These are phyloP conservation scores for Chymomyza procnemis DNA, from an alignment of 2,888 invertebrate genomes.

Conservation along the genomic window DNA sequence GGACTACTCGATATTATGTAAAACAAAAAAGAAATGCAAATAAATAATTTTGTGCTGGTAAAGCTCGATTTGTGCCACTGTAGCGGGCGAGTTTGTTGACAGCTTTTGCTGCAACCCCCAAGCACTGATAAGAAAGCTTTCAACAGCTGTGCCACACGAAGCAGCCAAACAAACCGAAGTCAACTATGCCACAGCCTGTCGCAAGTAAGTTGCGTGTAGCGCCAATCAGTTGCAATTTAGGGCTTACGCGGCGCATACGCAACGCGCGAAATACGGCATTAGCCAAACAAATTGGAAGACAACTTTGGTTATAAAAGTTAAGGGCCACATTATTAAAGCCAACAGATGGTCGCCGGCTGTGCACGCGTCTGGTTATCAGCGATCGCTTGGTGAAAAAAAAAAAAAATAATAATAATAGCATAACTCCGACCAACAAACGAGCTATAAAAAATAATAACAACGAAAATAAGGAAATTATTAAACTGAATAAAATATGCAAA, in stretches of 20 bases:
- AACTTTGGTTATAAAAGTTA: constrained; percentile 51
- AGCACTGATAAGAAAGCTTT: constrained; percentile 62
- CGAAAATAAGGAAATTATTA: background rate
- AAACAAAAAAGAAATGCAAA: background rate
- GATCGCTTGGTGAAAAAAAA: constrained; percentile 32
- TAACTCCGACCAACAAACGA: constrained; percentile 21
- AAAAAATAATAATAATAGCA: too few relatives aligned
- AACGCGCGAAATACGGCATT: constrained; percentile 31
- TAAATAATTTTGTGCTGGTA: background rate
- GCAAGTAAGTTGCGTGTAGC: background rate
- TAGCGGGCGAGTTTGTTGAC: constrained; percentile 14
- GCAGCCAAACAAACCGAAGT: constrained; percentile 42
- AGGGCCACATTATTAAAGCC: constrained; percentile 46
- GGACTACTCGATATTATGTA: constrained; percentile 68
- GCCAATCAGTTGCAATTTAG: constrained; percentile 51
- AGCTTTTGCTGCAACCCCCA: constrained; percentile 54
- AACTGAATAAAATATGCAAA: constrained; percentile 24
- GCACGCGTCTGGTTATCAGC: constrained; percentile 55
- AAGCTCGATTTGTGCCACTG: constrained; percentile 33
- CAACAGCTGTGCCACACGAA: constrained; percentile 57
- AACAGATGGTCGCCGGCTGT: constrained; percentile 69
- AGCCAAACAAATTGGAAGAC: constrained; percentile 12
- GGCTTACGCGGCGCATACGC: constrained; percentile 61
- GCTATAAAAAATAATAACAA: constrained; percentile 2
- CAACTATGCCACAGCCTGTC: background rate